Percentiles rank a stretch among this genome's conserved stretches.
Conservation (phyloP, 2,888 invertebrate genomes). For the Lottia scabra region DNA sequence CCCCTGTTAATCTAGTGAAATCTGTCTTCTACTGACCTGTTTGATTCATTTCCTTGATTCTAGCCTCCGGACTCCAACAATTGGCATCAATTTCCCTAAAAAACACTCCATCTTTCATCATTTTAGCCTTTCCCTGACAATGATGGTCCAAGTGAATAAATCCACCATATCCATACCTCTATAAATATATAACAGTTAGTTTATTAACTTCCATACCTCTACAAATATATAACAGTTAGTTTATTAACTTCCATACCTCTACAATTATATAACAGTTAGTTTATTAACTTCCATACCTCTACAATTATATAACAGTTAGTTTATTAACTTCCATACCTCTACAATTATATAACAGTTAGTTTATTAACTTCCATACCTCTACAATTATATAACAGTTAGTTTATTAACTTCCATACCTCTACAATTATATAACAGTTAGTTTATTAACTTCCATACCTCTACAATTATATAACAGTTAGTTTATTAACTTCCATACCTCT, state of each 20-base stretch:
- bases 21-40: slow-evolving; percentile 55
- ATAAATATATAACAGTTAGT: slow-evolving; percentile 7
- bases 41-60: slow-evolving; percentile 72
- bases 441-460: background rate
- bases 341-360: slow-evolving; percentile 7
- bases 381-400: too few species aligned
- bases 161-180: slow-evolving; percentile 73
- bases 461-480: too few species aligned
- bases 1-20: too few species aligned
- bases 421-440: slow-evolving; percentile 7
- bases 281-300: background rate
- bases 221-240: too few species aligned
- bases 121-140: slow-evolving; percentile 65
- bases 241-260: slow-evolving; percentile 69
- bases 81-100: slow-evolving; percentile 73
- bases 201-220: background rate
- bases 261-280: slow-evolving; percentile 7
- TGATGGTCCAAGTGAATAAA: slow-evolving; percentile 71
- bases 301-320: too few species aligned
- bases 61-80: slow-evolving; percentile 71
- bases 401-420: slow-evolving; percentile 69
- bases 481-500: background rate
- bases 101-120: slow-evolving; percentile 72
- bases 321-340: slow-evolving; percentile 69
- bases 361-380: background rate